A percentile compares a stretch with the other conserved stretches of the same genome.
Evolutionary conservation across 1,140 invertebrate species (phyloP).

Genomic region (Drosophila grimshawi): DNA sequence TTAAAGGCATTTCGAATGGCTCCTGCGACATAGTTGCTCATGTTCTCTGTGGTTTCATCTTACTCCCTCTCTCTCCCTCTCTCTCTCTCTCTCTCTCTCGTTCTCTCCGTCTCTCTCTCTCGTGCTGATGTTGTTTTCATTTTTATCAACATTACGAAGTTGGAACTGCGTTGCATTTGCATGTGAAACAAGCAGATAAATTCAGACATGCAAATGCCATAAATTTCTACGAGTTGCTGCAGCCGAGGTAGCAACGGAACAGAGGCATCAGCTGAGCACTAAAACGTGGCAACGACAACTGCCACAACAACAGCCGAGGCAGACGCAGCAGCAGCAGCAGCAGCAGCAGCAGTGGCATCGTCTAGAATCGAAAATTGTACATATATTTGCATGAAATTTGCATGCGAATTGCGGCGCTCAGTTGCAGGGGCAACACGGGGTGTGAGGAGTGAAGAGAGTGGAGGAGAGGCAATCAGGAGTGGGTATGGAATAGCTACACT

Average conservation of each 20-base stretch:
- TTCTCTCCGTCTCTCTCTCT: no score
- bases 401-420: conserved; percentile 47
- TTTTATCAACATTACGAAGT: conserved; percentile 80
- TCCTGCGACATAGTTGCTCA: conserved; percentile 53
- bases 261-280: conserved; percentile 16
- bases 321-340: conserved; percentile 42
- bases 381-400: conserved; percentile 82
- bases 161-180: conserved; percentile 73
- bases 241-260: conserved; percentile 4
- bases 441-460: neutral
- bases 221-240: conserved; percentile 56
- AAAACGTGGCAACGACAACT: neutral
- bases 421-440: neutral
- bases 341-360: conserved; percentile 43
- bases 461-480: neutral
- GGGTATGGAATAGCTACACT: neutral
- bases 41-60: conserved; percentile 36
- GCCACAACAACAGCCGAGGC: neutral
- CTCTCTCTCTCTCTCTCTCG: neutral
- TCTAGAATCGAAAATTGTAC: conserved; percentile 80
- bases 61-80: neutral
- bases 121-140: conserved; percentile 45
- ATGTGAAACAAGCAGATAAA: conserved; percentile 83
- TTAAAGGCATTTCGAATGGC: conserved; percentile 62
- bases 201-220: conserved; percentile 81